A percentile compares a stretch with the other conserved stretches of the same genome.
Evolutionary conservation across 2,113 vertebrate species (phyloP).

Genomic region (human (Homo sapiens)): DNA sequence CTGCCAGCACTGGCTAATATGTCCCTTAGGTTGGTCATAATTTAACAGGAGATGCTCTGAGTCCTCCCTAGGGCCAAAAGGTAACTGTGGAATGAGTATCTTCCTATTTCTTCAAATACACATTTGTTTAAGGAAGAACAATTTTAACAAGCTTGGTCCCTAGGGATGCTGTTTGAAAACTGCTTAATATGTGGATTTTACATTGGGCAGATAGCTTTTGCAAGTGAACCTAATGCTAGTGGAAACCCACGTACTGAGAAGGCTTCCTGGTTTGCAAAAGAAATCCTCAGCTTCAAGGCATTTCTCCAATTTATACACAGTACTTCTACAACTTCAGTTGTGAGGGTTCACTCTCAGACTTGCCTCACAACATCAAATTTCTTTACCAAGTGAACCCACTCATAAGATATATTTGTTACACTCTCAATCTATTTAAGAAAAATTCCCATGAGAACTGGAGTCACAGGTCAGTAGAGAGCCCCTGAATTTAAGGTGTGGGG

Average conservation of each 20-base stretch:
- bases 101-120: slow-evolving; percentile 26
- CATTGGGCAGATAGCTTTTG: slow-evolving; percentile 32
- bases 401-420: neutral
- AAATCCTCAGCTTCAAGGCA: neutral
- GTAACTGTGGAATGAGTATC: neutral
- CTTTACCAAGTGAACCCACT: neutral
- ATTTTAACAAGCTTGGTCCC: slow-evolving; percentile 45
- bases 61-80: neutral
- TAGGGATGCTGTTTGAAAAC: neutral
- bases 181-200: slow-evolving; percentile 55
- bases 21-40: neutral
- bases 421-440: neutral
- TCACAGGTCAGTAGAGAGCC: neutral
- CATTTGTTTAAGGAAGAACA: slow-evolving; percentile 40
- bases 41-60: neutral
- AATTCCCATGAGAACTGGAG: neutral
- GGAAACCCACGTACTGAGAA: slow-evolving; percentile 4
- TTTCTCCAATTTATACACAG: neutral
- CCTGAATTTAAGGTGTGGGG: neutral
- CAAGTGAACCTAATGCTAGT: neutral
- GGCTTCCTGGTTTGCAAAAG: neutral
- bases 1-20: neutral
- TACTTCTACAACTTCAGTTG: neutral
- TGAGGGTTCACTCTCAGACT: neutral
- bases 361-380: neutral